phyloP scores from a whole-genome alignment of 1,140 invertebrate genomes.

The Halyomorpha halys region DNA sequence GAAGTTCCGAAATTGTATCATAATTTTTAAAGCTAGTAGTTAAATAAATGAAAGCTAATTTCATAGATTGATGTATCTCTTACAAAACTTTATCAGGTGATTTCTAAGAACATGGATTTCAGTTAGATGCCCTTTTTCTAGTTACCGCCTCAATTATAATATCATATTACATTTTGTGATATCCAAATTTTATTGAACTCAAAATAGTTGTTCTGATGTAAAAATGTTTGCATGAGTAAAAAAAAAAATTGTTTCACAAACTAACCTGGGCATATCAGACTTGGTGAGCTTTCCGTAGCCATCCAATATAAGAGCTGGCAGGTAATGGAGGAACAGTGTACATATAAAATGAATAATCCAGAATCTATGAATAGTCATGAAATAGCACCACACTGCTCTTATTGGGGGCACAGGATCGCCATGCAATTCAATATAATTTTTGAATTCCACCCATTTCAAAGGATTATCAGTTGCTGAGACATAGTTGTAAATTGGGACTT shows the following conservation, averaged over 20 bases:
- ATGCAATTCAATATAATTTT: conserved; percentile 40
- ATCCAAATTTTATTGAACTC: too few relatives aligned
- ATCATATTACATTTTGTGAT: too few relatives aligned
- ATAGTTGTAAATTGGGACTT: conserved; percentile 42
- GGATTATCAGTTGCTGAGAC: conserved; percentile 47
- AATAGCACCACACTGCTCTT: conserved; percentile 45
- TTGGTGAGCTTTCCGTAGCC: conserved; percentile 32
- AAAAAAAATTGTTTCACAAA: not conserved
- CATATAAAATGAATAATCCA: conserved; percentile 40
- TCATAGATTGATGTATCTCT: too few relatives aligned
- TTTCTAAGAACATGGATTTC: too few relatives aligned
- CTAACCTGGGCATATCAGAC: conserved; percentile 38
- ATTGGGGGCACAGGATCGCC: conserved; percentile 36
- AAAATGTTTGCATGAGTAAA: conserved; percentile 8
- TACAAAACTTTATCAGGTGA: too few relatives aligned
- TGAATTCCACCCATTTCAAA: conserved; percentile 46
- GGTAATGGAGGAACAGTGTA: conserved; percentile 37
- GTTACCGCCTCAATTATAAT: too few relatives aligned
- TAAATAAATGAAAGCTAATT: too few relatives aligned
- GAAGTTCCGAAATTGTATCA: too few relatives aligned
- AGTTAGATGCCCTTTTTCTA: too few relatives aligned
- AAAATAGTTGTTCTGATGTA: not conserved
- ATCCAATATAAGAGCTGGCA: conserved; percentile 39
- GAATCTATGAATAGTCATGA: conserved; percentile 39
- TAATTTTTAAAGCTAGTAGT: too few relatives aligned